Evolutionary conservation across 2,113 vertebrate species (phyloP).

Genomic region (Podarcis raffonei): DNA sequence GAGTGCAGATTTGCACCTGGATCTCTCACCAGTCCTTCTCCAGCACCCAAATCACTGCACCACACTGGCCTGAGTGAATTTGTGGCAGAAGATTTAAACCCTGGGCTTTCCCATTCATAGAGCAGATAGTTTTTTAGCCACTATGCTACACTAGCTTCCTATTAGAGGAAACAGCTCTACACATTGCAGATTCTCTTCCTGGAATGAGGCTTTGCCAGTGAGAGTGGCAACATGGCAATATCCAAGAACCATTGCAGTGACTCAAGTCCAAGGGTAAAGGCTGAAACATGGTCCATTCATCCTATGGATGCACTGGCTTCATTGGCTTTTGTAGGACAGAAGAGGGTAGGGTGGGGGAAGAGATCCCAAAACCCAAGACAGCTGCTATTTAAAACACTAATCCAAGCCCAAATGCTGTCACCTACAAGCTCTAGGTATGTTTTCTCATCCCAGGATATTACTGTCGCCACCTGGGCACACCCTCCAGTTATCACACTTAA

Average conservation of each 20-base stretch:
- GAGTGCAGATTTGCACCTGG: too few species aligned
- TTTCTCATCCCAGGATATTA: accelerated
- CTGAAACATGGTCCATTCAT: background rate
- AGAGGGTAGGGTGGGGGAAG: background rate
- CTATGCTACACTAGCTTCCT: background rate
- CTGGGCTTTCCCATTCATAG: background rate
- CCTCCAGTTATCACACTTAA: background rate
- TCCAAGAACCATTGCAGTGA: background rate
- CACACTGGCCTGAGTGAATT: too few species aligned
- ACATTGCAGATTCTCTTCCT: background rate
- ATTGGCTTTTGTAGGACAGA: background rate
- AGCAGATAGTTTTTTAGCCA: background rate
- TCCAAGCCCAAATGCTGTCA: background rate
- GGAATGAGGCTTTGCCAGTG: background rate
- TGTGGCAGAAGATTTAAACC: background rate
- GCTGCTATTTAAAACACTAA: background rate
- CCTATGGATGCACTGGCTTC: background rate
- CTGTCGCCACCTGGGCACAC: background rate
- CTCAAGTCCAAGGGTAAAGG: background rate
- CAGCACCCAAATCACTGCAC: background rate
- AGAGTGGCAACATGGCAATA: background rate
- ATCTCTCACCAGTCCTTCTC: too few species aligned
- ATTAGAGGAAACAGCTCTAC: background rate
- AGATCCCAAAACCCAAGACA: accelerated
- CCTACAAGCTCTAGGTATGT: accelerated